Conservation (phyloP, 1,140 invertebrate genomes). For the Leguminivora glycinivorella region DNA sequence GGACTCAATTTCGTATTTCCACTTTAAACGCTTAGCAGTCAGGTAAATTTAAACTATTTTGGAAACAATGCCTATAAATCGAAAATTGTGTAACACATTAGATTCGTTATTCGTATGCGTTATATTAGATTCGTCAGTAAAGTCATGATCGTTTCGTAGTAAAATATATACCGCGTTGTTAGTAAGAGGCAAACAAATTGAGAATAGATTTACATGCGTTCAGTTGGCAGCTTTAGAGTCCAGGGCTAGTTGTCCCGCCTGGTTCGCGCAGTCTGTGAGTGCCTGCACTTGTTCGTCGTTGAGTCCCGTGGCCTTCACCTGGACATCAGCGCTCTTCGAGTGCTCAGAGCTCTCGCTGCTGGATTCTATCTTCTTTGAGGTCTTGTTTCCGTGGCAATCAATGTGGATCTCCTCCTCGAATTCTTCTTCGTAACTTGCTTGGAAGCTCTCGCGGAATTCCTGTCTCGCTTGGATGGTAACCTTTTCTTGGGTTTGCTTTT, state of each 20-base stretch:
- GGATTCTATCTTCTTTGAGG: constrained; percentile 70
- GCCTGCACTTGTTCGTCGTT: constrained; percentile 74
- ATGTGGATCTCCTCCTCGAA: constrained; percentile 75
- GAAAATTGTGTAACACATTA: too few relatives aligned
- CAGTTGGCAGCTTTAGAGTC: constrained; percentile 71
- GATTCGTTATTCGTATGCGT: too few relatives aligned
- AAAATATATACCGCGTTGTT: background rate
- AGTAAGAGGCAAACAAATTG: background rate
- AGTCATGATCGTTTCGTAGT: background rate
- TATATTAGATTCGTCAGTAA: background rate
- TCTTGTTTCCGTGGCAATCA: constrained; percentile 71
- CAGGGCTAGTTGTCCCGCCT: constrained; percentile 71
- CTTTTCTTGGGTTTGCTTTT: constrained; percentile 65
- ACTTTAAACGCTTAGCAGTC: background rate
- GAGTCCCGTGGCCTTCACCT: constrained; percentile 73
- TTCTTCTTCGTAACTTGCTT: constrained; percentile 75
- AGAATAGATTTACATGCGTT: constrained; percentile 55
- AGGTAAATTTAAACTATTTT: background rate
- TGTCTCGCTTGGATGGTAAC: constrained; percentile 73
- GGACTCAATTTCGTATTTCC: background rate
- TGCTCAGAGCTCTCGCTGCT: constrained; percentile 75
- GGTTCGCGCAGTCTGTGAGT: constrained; percentile 75
- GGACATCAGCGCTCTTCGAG: constrained; percentile 73
- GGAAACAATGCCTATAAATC: background rate
- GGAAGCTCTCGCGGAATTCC: constrained; percentile 72